Conservation (phyloP, 2,888 invertebrate genomes). For the Clunio marinus region DNA sequence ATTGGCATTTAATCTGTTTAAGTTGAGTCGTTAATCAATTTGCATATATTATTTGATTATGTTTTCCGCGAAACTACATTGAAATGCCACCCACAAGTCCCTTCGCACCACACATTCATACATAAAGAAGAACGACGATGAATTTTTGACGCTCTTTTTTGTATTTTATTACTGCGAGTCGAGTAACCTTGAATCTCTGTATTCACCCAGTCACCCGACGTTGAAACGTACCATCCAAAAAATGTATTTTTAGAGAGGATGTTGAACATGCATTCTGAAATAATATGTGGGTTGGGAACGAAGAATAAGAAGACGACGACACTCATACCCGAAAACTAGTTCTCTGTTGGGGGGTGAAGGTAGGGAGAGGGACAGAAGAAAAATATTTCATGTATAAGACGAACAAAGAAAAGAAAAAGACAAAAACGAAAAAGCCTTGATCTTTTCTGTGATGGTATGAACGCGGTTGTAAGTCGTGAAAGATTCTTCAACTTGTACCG, state of each 20-base stretch:
- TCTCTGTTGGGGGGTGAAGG: constrained; percentile 10
- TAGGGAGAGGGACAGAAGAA: background rate
- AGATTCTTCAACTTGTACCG: constrained; percentile 13
- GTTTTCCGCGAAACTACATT: background rate
- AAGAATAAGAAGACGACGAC: background rate
- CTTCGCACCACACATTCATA: background rate
- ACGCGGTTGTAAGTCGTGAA: background rate
- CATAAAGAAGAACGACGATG: background rate
- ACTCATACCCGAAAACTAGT: background rate
- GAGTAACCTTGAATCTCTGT: constrained; percentile 19
- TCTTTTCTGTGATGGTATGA: constrained; percentile 19
- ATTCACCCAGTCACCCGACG: constrained; percentile 12
- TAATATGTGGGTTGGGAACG: constrained; percentile 9
- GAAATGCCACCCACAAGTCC: constrained; percentile 17
- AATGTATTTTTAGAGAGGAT: constrained; percentile 8
- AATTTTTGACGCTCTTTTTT: background rate
- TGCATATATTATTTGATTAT: constrained; percentile 8
- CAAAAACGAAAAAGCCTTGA: background rate
- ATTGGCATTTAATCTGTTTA: too few relatives aligned
- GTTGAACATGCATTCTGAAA: constrained; percentile 1
- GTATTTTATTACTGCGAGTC: background rate
- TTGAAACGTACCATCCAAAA: background rate
- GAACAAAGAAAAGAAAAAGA: background rate
- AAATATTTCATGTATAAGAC: constrained; percentile 2
- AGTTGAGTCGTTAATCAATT: background rate